Conservation (phyloP, 2,888 invertebrate genomes). For the Acrobeloides nanus region DNA sequence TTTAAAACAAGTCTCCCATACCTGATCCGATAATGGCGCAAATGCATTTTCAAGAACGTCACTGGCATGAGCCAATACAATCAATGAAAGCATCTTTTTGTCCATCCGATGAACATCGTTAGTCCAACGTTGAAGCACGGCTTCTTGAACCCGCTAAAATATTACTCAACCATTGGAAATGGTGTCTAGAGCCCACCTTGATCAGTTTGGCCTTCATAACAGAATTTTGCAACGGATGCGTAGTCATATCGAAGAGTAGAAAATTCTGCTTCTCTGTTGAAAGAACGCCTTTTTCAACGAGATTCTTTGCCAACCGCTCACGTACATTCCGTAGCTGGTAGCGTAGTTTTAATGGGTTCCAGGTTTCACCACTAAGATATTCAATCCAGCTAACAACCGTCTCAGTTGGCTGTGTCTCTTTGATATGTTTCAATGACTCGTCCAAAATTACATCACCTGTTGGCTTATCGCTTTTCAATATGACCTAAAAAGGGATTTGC, state of each 20-base stretch:
- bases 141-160: slow-evolving; percentile 72
- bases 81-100: slow-evolving; percentile 80
- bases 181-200: slow-evolving; percentile 62
- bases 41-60: slow-evolving; percentile 99
- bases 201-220: slow-evolving; percentile 88
- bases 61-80: slow-evolving; percentile 91
- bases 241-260: slow-evolving; percentile 98
- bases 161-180: not conserved
- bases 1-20: slow-evolving; percentile 31
- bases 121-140: slow-evolving; percentile 86
- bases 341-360: slow-evolving; percentile 96
- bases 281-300: slow-evolving; percentile 96
- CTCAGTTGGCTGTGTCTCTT: slow-evolving; percentile 94
- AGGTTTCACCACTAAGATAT: slow-evolving; percentile 63
- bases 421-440: slow-evolving; percentile 86
- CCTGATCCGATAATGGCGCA: slow-evolving; percentile 70
- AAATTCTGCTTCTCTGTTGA: slow-evolving; percentile 99
- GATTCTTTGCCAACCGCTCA: slow-evolving; percentile 94
- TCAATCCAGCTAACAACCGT: slow-evolving; percentile 98
- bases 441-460: slow-evolving; percentile 90
- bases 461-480: slow-evolving; percentile 77
- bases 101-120: slow-evolving; percentile 97
- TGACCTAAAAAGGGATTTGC: slow-evolving; percentile 33
- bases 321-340: slow-evolving; percentile 97
- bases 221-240: slow-evolving; percentile 93